These are phyloP conservation scores for Myotis pilosus DNA, from an alignment of 2,797 vertebrate genomes.

Conservation along the genomic window DNA sequence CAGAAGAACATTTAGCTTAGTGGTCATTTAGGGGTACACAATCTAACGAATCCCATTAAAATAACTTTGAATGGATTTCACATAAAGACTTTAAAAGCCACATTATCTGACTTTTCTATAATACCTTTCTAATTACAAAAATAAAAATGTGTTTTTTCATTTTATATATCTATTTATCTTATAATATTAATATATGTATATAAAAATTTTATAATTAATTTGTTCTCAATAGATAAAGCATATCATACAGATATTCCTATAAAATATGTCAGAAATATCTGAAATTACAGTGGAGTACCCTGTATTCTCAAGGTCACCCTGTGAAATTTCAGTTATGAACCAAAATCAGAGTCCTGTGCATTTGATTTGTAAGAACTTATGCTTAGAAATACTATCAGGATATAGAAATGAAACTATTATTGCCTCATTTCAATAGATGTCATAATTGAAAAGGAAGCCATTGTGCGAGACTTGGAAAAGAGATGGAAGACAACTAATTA, in stretches of 20 bases:
- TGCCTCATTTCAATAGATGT: background rate
- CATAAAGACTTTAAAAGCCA: background rate
- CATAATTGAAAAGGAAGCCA: background rate
- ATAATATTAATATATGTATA: background rate
- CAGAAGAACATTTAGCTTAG: background rate
- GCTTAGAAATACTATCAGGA: background rate
- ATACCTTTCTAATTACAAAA: background rate
- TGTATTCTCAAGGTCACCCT: background rate
- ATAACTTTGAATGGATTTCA: background rate
- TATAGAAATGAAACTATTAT: background rate
- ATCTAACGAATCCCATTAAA: background rate
- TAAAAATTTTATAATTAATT: constrained; percentile 4
- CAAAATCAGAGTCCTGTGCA: background rate
- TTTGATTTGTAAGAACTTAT: background rate
- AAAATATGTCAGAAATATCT: background rate
- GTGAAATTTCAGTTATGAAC: background rate
- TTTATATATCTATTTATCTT: background rate
- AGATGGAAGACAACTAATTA: background rate
- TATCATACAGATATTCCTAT: background rate
- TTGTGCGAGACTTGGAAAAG: background rate
- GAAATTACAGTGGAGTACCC: background rate
- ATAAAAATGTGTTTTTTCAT: background rate
- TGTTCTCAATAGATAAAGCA: background rate
- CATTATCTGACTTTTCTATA: background rate
- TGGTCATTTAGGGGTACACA: background rate